Evolutionary conservation across 2,113 vertebrate genomes (phyloP).

Genomic region (Xerus inauris): DNA sequence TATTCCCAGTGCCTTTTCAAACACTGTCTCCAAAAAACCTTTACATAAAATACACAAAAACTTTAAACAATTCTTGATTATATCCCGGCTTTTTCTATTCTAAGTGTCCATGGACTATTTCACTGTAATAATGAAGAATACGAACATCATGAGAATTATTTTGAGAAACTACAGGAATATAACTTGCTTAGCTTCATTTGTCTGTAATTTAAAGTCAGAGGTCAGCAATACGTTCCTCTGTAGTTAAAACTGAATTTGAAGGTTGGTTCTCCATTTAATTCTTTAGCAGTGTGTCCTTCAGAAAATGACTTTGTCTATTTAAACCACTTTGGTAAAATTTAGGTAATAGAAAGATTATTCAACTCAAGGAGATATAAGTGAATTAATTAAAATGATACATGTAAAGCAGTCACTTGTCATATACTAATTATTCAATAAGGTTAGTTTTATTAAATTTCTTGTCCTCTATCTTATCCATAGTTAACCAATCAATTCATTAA

Average conservation of each 20-base stretch:
- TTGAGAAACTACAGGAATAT: background rate
- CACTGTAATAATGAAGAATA: background rate
- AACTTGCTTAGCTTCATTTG: background rate
- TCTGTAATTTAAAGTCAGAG: background rate
- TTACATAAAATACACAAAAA: background rate
- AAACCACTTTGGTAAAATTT: background rate
- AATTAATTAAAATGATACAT: background rate
- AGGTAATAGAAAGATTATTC: background rate
- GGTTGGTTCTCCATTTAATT: background rate
- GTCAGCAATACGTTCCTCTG: background rate
- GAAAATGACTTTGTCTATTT: background rate
- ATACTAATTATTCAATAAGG: background rate
- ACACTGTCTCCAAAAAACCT: background rate
- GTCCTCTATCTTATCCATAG: background rate
- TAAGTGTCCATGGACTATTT: background rate
- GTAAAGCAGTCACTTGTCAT: background rate
- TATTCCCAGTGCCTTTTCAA: background rate
- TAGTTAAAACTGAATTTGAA: background rate
- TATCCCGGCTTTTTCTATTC: background rate
- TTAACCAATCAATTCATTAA: background rate
- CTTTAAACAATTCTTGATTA: background rate
- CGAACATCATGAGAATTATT: background rate
- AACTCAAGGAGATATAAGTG: background rate
- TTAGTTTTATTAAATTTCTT: background rate
- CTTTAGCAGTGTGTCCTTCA: background rate